Evolutionary conservation across 2,888 invertebrate species (phyloP).

Genomic region (Neoaliturus tenellus): DNA sequence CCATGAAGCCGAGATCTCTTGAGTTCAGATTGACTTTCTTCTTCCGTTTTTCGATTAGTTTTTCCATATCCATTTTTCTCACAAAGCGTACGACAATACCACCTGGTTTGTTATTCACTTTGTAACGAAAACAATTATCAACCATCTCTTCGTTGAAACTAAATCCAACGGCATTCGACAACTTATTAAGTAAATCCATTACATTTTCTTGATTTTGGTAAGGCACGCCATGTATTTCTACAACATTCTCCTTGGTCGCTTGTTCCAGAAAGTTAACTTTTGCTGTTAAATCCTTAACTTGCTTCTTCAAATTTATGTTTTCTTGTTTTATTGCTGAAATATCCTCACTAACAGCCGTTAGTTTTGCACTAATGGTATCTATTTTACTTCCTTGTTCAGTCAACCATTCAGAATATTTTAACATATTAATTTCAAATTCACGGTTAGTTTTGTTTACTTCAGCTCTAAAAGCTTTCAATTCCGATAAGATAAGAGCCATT

Average conservation of each 20-base stretch:
- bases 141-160: not conserved
- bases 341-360: not conserved
- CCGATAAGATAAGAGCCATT: not conserved
- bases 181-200: not conserved
- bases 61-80: not conserved
- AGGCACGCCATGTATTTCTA: constrained; percentile 6
- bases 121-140: not conserved
- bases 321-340: not conserved
- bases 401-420: not conserved
- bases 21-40: not conserved
- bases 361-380: not conserved
- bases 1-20: constrained; percentile 3
- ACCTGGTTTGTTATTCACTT: not conserved
- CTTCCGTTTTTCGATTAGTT: not conserved
- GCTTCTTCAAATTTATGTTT: not conserved
- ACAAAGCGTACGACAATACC: not conserved
- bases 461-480: not conserved
- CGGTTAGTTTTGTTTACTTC: not conserved
- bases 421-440: not conserved
- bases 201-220: not conserved
- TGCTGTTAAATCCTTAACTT: not conserved
- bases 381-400: not conserved
- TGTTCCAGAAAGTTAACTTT: not conserved
- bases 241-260: not conserved
- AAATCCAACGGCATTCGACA: not conserved